Evolutionary conservation across 2,888 invertebrate species (phyloP).

Genomic region (Lasioglossum lativentre): DNA sequence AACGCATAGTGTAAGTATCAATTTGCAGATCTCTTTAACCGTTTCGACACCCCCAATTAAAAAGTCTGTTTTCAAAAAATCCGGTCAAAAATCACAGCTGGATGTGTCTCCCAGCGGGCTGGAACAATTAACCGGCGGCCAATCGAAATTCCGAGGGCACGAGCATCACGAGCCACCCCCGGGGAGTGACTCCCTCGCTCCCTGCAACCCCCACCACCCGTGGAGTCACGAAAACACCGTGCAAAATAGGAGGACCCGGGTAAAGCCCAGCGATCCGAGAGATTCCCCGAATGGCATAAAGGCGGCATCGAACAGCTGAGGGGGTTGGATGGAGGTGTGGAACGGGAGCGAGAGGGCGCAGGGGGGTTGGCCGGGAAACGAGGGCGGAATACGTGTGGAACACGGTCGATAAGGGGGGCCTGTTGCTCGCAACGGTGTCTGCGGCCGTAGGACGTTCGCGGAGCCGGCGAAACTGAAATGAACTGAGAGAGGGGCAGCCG

Average conservation of each 20-base stretch:
- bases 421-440: constrained; percentile 77
- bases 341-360: not conserved
- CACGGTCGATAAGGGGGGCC: constrained; percentile 78
- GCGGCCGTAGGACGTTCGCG: constrained; percentile 37
- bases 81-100: not conserved
- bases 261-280: constrained; percentile 11
- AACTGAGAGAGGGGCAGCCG: not conserved
- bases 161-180: not conserved
- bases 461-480: constrained; percentile 24
- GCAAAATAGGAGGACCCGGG: constrained; percentile 19
- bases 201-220: not conserved
- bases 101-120: not conserved
- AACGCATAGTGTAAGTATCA: not conserved
- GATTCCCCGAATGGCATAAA: constrained; percentile 3
- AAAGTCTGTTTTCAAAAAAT: not conserved
- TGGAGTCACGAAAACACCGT: not conserved
- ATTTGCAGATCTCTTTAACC: not conserved
- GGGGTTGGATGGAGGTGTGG: not conserved
- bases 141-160: not conserved
- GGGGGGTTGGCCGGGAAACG: constrained; percentile 40
- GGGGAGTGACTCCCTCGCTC: not conserved
- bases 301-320: constrained; percentile 46
- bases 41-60: not conserved
- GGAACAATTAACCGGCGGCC: not conserved
- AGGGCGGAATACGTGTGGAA: constrained; percentile 68